Base-by-base conservation (phyloP, 2,797 vertebrate species). In the Periophthalmus magnuspinnatus region DNA sequence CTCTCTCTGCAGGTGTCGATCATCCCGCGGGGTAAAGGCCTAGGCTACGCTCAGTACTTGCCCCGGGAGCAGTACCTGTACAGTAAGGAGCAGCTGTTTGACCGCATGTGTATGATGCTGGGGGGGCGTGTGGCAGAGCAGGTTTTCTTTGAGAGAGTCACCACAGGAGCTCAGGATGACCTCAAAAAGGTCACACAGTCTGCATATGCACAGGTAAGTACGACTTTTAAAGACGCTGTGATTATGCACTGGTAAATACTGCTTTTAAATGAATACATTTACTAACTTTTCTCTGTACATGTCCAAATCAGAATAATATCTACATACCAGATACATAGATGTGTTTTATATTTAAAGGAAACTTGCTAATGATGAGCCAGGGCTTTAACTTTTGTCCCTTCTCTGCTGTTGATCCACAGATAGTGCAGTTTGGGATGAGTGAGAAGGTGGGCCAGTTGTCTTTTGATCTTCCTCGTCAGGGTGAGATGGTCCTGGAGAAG, bases 391-490 rank as follows among this genome's bases (percentile, higher is more conserved):
- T 28, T 28, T 28, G 28, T 58, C 24, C 0, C 11, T 62, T 34
- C 3, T 61, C 6, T 59, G 55, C n/a, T 6, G 36, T 69, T 8
- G 38, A 45, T 75, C 71, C 36, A 70, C 92, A 99, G 97, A 97
- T 99, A 10, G 97, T 99, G 67, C 97, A 99, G 91, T 99, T 99
- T 45, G 97, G 97, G 50, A 99, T 99, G 97, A 99, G 96, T 59
- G 90, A 94, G 1, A 97, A 97, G 86, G 97, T 99, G 54, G 97
- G 97, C 1, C 97, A 98, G 90, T 95, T 99, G 60, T 99, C 97
- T 68, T 99, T 99, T 28, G 97, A 99, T 74, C 92, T 98, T 0
- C 97, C 97, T 0, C 95, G 96, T 2, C 96, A 97, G 88, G 97
- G 97, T 0, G 97, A 99, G 81, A 93, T 97, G 95, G 94, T 97